Base-by-base conservation (phyloP, 2,888 invertebrate genomes). In the Campoletis raptor region DNA sequence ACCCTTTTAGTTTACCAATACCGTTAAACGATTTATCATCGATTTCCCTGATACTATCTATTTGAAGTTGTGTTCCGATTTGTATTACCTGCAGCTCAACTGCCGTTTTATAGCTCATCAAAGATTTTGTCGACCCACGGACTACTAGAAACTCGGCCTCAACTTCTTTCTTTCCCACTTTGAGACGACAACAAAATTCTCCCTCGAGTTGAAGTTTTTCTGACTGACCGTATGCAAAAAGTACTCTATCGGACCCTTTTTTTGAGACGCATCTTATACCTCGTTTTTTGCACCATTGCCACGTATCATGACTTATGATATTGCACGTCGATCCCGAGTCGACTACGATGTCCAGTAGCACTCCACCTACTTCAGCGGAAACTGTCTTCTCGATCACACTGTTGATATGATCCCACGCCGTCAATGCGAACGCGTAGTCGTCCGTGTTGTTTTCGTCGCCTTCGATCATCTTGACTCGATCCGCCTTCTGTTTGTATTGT, bases 311-410 rank as follows among this genome's bases (percentile, higher is more conserved):
- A 8, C 84, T 80, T 7, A 91, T 64, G 0, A 91, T 30, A 73
- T 91, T 92, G 12, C 87, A 85, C 70, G 80, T 87, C 21, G 88
- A 81, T 5, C 88, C 91, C 5, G 91, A 91, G 64, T 91, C 90
- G 15, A 91, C 87, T 15, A 90, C 30, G 74, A 89, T 85, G 15
- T 89, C 70, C 15, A 90, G 57, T 6, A 3, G 30, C 4, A 91
- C 79, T 24, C 87, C 91, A 5, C 89, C 90, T 9, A 91, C 54
- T 7, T 24, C 61, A 24, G 21, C 67, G 7, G 48, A 37, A 21
- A 79, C 79, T 12, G 79, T 67, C 64, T 52, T 79, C 67, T 61
- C 79, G 48, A 45, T 30, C 24, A 48, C 72, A 24, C 12, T 24
- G 48, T 72, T 45, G 45, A 30, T 48, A 12, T 72, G 45, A 9